These are phyloP conservation scores for Cataglyphis altisquamis DNA, from an alignment of 2,888 invertebrate species.

Conservation along the genomic window DNA sequence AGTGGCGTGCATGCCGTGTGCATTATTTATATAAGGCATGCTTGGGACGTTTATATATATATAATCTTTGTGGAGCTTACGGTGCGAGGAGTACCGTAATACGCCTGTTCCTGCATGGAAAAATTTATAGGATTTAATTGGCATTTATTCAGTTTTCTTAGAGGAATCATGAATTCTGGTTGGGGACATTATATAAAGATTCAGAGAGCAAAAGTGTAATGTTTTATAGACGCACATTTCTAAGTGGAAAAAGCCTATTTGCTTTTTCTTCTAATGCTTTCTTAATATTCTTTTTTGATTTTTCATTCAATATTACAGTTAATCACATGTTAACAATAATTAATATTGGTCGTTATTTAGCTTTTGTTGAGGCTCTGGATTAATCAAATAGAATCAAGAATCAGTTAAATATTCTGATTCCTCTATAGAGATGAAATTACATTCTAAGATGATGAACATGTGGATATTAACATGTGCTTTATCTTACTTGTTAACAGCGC, in stretches of 20 bases:
- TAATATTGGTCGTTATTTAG: neutral
- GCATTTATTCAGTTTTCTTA: neutral
- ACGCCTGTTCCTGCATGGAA: neutral
- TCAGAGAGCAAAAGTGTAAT: neutral
- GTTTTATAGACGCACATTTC: neutral
- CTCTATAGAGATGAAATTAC: neutral
- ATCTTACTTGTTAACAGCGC: neutral
- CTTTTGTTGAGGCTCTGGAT: neutral
- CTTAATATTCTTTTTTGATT: neutral
- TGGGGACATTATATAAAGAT: neutral
- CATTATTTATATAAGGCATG: conserved; percentile 47
- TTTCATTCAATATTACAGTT: neutral
- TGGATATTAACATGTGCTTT: neutral
- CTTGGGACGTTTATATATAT: conserved; percentile 38
- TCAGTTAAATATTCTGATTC: neutral
- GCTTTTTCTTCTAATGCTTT: neutral
- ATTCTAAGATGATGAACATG: neutral
- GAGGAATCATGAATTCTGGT: neutral
- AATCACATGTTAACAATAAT: neutral
- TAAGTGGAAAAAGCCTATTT: neutral
- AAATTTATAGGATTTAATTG: neutral
- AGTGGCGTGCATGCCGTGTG: conserved; percentile 43
- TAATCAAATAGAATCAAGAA: neutral
- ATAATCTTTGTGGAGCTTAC: conserved; percentile 35
- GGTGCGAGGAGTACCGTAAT: conserved; percentile 26